Evolutionary conservation across 2,113 vertebrate genomes (phyloP), one percentile per base, ranked within the genome.

Genomic region (Aspidoscelis tigris): DNA sequence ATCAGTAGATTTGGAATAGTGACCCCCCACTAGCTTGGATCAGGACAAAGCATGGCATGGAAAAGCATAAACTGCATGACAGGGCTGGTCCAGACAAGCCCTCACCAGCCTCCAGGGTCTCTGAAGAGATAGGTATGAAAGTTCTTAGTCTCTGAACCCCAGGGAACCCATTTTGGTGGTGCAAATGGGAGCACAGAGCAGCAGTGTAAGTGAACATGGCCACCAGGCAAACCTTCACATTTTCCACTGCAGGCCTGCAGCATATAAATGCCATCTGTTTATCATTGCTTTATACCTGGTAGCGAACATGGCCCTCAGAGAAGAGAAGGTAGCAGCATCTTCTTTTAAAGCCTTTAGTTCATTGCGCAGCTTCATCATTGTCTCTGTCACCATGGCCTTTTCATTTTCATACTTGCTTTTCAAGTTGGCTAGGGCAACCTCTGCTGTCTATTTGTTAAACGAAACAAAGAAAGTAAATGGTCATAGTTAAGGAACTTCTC

Each of bases 391-490:
- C 96, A 99, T 98, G 0, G 95, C 95, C 92, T 99, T 99, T 95
- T 99, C 99, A 0, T 97, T 99, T 64, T 98, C 97, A 11, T 99
- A 99, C 88, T 99, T 99, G 93, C 99, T 99, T 96, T 99, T 99
- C 90, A 99, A 94, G 94, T 99, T 99, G 88, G 98, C 97, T 55
- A 99, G 97, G 77, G 98, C 99, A 73, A 98, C 98, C 91, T 99
- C 99, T 1, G 98, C 99, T 0, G 99, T 99, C 99, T 99, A 75
- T 84, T 87, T 53, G 91, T 43, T 85, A 11, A 85, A 18, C 84
- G 20, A 6, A 80, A 83, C 4, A 20, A n/a, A 7, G 5, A 22
- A 53, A 73, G 7, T 66, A 74, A 65, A 79, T 7, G 43, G 50
- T 26, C 43, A 73, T 20, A 26, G 21, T 87, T 79, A 90, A 82